Base-by-base conservation (phyloP, 2,113 vertebrate species). In the Brachyistius frenatus region DNA sequence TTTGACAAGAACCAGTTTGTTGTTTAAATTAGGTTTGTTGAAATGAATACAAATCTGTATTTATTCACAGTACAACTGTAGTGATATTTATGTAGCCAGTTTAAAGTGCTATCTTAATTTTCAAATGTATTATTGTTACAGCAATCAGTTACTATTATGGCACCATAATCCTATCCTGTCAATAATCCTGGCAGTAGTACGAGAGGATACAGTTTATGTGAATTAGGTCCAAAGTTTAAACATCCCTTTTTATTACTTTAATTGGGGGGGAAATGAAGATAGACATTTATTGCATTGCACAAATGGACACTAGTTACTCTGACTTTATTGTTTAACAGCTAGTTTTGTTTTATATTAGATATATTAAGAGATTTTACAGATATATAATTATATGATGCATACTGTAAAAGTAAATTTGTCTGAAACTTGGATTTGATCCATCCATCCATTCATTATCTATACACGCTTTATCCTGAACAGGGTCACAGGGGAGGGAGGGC, bases 221-320 rank as follows among this genome's bases (percentile, higher is more conserved):
- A 90, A 86, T 86, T 64, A 87, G 72, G 93, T 94, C 90, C 94
- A 94, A 95, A 94, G 93, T 92, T 91, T 56, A 93, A 85, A 65
- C 86, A 66, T 87, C 78, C 13, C 33, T 70, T 81, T 92, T 93
- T 93, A 94, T 94, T 73, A 88, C 74, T 82, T 75, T 88, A 85
- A 92, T 92, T 86, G 67, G 52, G 1, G 7, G 36, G 53, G 61
- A 62, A 90, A 85, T 78, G 35, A 74, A 90, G 86, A 91, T 88
- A 88, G 37, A 76, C 35, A 56, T 83, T 86, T 82, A 83, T 55
- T 53, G 72, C 66, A 65, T 60, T 73, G 5, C 23, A 49, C 52
- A 62, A 78, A 79, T 11, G 73, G 76, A 23, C 66, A 76, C 81
- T 63, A 65, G 73, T 77, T 82, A 60, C 46, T 2, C 50, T 6